Base-by-base conservation (phyloP, 1,140 invertebrate genomes). In the Phthorimaea operculella region DNA sequence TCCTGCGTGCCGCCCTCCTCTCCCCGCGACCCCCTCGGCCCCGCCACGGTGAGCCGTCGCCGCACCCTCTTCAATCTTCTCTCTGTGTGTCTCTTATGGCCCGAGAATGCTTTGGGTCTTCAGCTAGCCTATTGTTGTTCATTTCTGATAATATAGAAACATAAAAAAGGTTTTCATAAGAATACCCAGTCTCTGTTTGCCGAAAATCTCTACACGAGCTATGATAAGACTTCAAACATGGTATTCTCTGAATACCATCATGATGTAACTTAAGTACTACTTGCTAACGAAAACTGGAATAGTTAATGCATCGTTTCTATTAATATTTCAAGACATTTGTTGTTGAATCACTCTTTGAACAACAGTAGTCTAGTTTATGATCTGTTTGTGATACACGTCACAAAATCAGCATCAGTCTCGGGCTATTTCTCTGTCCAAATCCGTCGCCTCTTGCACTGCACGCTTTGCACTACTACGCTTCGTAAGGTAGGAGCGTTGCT, bases 21-120 rank as follows among this genome's bases (percentile, higher is more conserved):
- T 84, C 81, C 77, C 79, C 81, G 70, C 83, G 81, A 58, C 74
- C 79, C 74, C 74, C 77, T 63, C 76, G 76, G 66, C 78, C 78
- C 73, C 82, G 76, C 66, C 77, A 80, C 67, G 85, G 85, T 87
- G 83, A 86, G 81, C 77, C 78, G 76, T 72, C 79, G 73, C 75
- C 70, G 72, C 73, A 72, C 73, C 71, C 66, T 68, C 68, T 69
- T 64, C 49, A 69, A 64, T 70, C 66, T 65, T 78, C 70, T 67
- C 59, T 73, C 51, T 79, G 66, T 77, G 65, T 77, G 72, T 47
- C 44, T 47, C 15, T 47, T 1, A 11, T 42, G 39, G 44, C 44
- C 15, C 44, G 44, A 47, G 44, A 47, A 47, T 17, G 8, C 39
- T 14, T 28, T 28, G n/a, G 36, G 36, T n/a, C 10, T 1, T 39